Percentiles rank a stretch among this genome's conserved stretches.
phyloP scores from a whole-genome alignment of 2,113 vertebrate species.

The Actinemys pallida region DNA sequence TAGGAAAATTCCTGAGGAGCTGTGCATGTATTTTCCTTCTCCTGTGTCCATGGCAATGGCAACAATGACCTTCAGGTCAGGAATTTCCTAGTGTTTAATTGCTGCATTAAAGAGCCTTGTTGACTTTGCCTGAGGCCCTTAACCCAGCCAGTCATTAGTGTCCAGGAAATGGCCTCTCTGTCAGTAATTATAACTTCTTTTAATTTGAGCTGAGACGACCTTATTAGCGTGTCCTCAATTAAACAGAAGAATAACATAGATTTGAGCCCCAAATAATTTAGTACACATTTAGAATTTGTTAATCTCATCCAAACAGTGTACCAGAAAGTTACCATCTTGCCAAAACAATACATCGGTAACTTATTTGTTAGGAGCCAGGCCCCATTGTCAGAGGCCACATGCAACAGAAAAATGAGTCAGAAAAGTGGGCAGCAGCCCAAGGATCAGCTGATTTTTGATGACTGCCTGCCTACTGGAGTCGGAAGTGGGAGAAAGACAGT shows the following conservation, averaged over 20 bases:
- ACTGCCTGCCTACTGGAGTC: background rate
- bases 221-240: background rate
- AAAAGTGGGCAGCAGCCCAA: fast-evolving
- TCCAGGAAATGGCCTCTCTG: background rate
- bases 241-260: fast-evolving
- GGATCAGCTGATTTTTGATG: background rate
- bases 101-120: background rate
- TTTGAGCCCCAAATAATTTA: fast-evolving
- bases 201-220: background rate
- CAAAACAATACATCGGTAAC: background rate
- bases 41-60: background rate
- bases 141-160: background rate
- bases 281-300: background rate
- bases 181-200: background rate
- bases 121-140: background rate
- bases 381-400: fast-evolving
- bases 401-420: fast-evolving
- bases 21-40: background rate
- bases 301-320: background rate
- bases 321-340: fast-evolving
- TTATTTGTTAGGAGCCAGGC: fast-evolving
- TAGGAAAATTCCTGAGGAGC: background rate
- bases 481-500: background rate
- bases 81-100: constrained; percentile 12
- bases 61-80: background rate